These are phyloP conservation scores for Venturia canescens DNA, from an alignment of 1,140 invertebrate genomes.

Conservation along the genomic window DNA sequence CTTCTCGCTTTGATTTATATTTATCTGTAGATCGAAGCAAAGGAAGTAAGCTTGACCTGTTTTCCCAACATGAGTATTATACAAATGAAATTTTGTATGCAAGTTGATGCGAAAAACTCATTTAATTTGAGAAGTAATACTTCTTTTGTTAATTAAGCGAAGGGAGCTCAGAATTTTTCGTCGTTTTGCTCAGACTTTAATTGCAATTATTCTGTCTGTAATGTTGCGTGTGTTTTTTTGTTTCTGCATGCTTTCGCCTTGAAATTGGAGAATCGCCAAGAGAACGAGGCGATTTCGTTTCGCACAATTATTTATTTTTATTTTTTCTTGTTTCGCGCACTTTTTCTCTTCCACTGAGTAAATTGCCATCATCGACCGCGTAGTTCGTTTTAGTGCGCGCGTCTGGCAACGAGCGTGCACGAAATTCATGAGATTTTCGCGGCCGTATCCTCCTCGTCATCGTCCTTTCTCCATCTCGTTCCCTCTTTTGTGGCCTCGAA, in stretches of 20 bases:
- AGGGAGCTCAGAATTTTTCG: too few species aligned
- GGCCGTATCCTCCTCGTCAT: conserved; percentile 10
- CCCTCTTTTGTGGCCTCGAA: conserved; percentile 28
- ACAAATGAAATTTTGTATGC: conserved; percentile 27
- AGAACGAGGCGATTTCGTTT: not conserved
- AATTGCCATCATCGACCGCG: conserved; percentile 6
- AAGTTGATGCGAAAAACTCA: not conserved
- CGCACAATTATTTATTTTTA: not conserved
- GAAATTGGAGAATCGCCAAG: too few species aligned
- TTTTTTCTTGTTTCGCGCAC: not conserved
- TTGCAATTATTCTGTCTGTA: not conserved
- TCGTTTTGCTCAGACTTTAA: not conserved
- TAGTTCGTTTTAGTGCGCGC: not conserved
- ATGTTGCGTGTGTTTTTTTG: too few species aligned
- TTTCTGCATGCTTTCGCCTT: too few species aligned
- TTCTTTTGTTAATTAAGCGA: not conserved
- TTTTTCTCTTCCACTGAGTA: not conserved
- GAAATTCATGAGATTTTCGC: conserved; percentile 42
- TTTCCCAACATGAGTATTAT: not conserved
- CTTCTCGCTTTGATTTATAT: conserved; percentile 19
- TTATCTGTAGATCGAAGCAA: not conserved
- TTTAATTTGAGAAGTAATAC: not conserved
- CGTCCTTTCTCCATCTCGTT: not conserved
- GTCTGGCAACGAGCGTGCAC: conserved; percentile 23
- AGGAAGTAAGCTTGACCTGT: not conserved